Conservation (phyloP, 2,888 invertebrate genomes). For the Apodemia duryi region DNA sequence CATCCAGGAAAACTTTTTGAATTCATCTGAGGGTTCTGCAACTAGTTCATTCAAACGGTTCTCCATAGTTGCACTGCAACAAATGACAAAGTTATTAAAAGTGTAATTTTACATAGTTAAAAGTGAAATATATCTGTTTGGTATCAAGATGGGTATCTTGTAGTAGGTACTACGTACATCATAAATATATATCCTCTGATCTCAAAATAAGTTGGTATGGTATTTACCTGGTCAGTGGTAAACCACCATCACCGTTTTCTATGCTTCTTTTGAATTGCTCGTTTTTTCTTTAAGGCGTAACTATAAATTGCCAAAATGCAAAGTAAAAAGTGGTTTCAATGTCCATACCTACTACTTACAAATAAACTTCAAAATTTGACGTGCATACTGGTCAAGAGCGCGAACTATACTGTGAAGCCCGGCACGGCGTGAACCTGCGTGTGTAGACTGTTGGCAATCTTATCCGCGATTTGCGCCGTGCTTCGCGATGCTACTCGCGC, state of each 20-base stretch:
- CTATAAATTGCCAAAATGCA: constrained; percentile 19
- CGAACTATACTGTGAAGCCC: constrained; percentile 11
- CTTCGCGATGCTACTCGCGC: background rate
- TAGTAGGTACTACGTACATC: background rate
- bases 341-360: constrained; percentile 18
- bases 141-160: too few relatives aligned
- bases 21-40: constrained; percentile 29
- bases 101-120: too few relatives aligned
- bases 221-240: constrained; percentile 19
- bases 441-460: constrained; percentile 17
- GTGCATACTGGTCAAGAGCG: constrained; percentile 19
- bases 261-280: constrained; percentile 20
- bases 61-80: constrained; percentile 25
- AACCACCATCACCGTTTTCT: constrained; percentile 26
- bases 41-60: constrained; percentile 29
- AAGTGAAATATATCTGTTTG: too few relatives aligned
- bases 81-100: constrained; percentile 13
- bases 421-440: constrained; percentile 16
- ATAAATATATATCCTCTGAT: background rate
- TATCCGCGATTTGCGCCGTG: background rate
- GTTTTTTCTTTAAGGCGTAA: constrained; percentile 16
- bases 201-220: background rate
- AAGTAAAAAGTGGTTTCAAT: constrained; percentile 16
- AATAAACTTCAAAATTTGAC: constrained; percentile 10
- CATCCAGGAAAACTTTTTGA: constrained; percentile 32